Evolutionary conservation across 1,140 invertebrate species (phyloP), one percentile per base, ranked within the genome.

Genomic region (Aphaenogaster rudis): DNA sequence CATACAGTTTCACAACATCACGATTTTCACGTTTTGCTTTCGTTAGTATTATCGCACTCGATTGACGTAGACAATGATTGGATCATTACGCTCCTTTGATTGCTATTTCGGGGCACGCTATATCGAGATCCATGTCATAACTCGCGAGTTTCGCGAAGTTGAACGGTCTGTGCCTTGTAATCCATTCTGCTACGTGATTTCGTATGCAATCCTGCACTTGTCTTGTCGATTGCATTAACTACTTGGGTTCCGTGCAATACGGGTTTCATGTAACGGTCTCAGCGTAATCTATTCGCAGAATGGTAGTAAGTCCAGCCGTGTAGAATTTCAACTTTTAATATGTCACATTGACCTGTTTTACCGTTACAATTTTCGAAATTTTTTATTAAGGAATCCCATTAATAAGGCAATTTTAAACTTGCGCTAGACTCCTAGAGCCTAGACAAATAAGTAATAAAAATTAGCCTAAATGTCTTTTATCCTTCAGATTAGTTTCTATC

Each of bases 151-250:
- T 69, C 64, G 21, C 50, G 4, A 69, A 80, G 48, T 81, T 81
- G 48, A 28, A 78, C 15, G 57, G 59, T 63, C 57, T 42, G 76
- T 21, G 42, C 39, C 15, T 6, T 61, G 42, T 63, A 78, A 78
- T 61, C 76, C 57, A 78, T 69, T 71, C 48, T 63, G 21, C 57
- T 61, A 54, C 17, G 64, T 71, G 78, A 71, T 79, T 79, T 79
- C 17, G 42, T 69, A 81, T 42, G 64, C 57, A 57, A 81, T 81
- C 28, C 42, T 45, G 63, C 9, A 81, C 48, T 69, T 54, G 48
- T 81, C 64, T 71, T 81, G 64, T 81, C 64, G 78, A 81, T 81
- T 71, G 78, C 78, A 81, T 81, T 81, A 81, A 81, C 48, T 69
- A 67, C 63, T 13, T 64, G 39, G 17, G 36, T 78, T 50, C 42